Evolutionary conservation across 2,888 invertebrate species (phyloP).

Genomic region (Xylophagus ater): DNA sequence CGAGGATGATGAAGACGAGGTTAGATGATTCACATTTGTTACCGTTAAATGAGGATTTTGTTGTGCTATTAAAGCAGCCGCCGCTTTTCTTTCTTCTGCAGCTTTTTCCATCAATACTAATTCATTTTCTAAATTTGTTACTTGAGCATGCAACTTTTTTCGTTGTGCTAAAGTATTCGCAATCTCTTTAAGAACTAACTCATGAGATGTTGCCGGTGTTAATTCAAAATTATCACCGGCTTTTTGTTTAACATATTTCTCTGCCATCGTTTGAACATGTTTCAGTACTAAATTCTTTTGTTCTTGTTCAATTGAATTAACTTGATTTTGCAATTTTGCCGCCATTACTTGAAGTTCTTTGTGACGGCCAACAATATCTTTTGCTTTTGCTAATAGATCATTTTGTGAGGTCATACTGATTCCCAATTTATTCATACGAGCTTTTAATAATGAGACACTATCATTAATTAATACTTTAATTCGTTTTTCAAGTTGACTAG

Average conservation of each 20-base stretch:
- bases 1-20: conserved; percentile 40
- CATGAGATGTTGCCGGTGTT: conserved; percentile 60
- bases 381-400: conserved; percentile 74
- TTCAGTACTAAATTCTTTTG: conserved; percentile 60
- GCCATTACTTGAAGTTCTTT: conserved; percentile 86
- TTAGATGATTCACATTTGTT: conserved; percentile 24
- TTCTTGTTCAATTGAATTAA: conserved; percentile 56
- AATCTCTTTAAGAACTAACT: conserved; percentile 76
- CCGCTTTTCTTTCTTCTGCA: conserved; percentile 50
- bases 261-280: conserved; percentile 64
- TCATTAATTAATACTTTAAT: conserved; percentile 85
- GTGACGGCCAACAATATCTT: conserved; percentile 85
- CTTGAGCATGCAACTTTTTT: conserved; percentile 70
- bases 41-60: conserved; percentile 34
- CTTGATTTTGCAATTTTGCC: conserved; percentile 74
- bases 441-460: conserved; percentile 77
- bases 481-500: conserved; percentile 86
- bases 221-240: conserved; percentile 45
- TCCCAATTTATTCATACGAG: conserved; percentile 82
- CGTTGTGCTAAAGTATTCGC: conserved; percentile 71
- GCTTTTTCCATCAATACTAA: conserved; percentile 61
- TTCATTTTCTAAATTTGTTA: conserved; percentile 62
- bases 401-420: conserved; percentile 79
- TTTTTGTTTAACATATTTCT: conserved; percentile 47
- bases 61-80: conserved; percentile 29